These are phyloP conservation scores for Gila orcuttii DNA, from an alignment of 2,113 vertebrate species.

Conservation along the genomic window DNA sequence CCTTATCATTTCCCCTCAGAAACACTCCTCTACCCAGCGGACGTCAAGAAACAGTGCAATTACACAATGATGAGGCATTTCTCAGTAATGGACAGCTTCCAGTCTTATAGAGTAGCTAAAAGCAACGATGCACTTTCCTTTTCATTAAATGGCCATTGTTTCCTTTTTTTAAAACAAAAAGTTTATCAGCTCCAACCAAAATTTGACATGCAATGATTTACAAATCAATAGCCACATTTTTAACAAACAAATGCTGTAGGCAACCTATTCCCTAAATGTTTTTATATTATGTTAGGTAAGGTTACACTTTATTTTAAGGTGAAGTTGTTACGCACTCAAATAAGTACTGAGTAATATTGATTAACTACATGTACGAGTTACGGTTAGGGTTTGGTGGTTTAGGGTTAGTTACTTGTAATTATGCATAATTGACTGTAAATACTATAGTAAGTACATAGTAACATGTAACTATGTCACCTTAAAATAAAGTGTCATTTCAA, in stretches of 20 bases:
- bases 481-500: too few relatives aligned
- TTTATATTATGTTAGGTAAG: too few relatives aligned
- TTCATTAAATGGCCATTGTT: background rate
- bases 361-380: too few relatives aligned
- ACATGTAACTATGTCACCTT: too few relatives aligned
- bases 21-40: conserved; percentile 39
- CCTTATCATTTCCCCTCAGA: conserved; percentile 25
- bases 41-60: conserved; percentile 20
- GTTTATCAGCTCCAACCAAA: background rate
- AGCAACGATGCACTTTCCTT: conserved; percentile 11
- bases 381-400: too few relatives aligned
- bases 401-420: too few relatives aligned
- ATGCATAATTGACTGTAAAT: too few relatives aligned
- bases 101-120: conserved; percentile 13
- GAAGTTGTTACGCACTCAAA: too few relatives aligned
- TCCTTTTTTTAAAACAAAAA: too few relatives aligned
- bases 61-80: conserved; percentile 51
- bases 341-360: too few relatives aligned
- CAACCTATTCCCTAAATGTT: background rate
- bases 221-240: background rate
- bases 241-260: background rate
- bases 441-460: too few relatives aligned
- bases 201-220: background rate
- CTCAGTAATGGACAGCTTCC: conserved; percentile 26
- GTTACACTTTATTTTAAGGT: too few relatives aligned